Evolutionary conservation across 2,113 vertebrate species (phyloP).

Genomic region (Rattus rattus): DNA sequence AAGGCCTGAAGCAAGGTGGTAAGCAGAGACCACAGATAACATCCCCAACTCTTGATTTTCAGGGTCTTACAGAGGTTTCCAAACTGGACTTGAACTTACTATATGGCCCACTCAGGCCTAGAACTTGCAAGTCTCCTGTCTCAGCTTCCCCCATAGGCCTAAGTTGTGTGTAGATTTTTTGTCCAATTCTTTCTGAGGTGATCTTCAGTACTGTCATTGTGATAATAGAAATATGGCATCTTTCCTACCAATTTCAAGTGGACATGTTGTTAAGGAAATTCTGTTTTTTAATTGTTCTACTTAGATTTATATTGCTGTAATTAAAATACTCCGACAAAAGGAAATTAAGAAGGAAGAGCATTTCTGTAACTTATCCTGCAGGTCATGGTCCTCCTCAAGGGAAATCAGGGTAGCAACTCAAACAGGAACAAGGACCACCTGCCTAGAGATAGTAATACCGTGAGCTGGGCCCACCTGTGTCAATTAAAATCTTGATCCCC

Average conservation of each 20-base stretch:
- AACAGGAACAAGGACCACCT: neutral
- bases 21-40: neutral
- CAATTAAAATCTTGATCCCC: neutral
- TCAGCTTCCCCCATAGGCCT: neutral
- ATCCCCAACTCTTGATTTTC: neutral
- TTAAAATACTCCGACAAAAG: neutral
- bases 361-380: neutral
- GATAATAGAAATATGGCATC: slow-evolving; percentile 35
- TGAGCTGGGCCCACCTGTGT: neutral
- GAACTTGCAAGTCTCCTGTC: neutral
- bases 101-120: neutral
- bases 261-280: slow-evolving; percentile 44
- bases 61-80: neutral
- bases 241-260: slow-evolving; percentile 39
- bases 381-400: neutral
- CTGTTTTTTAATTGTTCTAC: neutral
- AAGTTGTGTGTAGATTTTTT: neutral
- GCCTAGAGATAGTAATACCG: neutral
- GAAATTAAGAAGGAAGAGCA: neutral
- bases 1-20: neutral
- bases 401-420: neutral
- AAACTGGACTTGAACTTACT: neutral
- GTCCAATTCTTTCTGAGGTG: slow-evolving; percentile 27
- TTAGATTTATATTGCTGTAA: neutral
- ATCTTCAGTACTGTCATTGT: slow-evolving; percentile 7